Conservation (phyloP, 2,113 vertebrate species). For the Pelvicachromis taeniatus region DNA sequence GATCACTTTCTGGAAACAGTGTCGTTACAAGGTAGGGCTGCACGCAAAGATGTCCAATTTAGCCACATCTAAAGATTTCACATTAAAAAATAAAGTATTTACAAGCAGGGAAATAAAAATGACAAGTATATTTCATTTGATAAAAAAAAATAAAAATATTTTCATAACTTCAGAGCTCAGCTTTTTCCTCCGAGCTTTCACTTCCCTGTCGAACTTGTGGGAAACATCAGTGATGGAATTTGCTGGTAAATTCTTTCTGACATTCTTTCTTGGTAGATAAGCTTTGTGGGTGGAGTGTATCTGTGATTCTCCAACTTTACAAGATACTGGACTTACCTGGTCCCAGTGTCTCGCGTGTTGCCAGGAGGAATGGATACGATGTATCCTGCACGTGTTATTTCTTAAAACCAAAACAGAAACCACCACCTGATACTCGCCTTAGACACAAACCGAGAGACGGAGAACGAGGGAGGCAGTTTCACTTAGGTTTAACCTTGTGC, state of each 20-base stretch:
- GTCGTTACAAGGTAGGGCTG: background rate
- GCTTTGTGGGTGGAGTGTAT: background rate
- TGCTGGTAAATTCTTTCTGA: background rate
- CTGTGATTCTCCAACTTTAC: background rate
- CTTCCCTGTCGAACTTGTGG: background rate
- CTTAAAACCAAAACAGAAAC: background rate
- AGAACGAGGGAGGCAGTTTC: background rate
- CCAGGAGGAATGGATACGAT: conserved; percentile 24
- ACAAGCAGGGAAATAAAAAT: background rate
- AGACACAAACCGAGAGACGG: background rate
- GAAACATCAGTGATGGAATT: background rate
- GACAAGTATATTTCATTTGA: background rate
- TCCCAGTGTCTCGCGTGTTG: background rate
- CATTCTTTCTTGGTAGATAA: background rate
- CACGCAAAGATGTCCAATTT: background rate
- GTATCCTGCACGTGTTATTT: background rate
- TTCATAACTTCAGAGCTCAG: background rate
- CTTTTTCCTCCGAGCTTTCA: background rate
- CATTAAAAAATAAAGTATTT: background rate
- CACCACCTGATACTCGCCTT: background rate
- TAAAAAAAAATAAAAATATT: no score
- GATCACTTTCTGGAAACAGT: background rate
- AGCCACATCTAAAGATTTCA: background rate
- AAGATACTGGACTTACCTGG: background rate
- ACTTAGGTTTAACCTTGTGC: background rate